phyloP scores from a whole-genome alignment of 2,888 invertebrate genomes.

The Andricus quercusramuli region DNA sequence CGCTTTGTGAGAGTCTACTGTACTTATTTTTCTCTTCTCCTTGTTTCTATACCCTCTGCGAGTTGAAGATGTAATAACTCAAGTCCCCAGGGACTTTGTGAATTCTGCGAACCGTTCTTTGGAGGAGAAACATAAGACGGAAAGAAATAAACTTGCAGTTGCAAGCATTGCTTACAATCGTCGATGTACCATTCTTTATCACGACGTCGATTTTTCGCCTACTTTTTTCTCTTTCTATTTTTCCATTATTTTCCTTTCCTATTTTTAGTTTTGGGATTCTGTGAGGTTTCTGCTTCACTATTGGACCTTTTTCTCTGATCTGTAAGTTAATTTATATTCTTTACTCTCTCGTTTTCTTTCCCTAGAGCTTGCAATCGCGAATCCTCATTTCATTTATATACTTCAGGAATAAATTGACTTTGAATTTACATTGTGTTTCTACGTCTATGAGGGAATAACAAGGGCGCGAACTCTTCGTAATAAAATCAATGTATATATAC shows the following conservation, averaged over 20 bases:
- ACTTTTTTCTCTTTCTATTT: neutral
- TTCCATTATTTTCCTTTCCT: too few relatives aligned
- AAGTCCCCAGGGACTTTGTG: conserved; percentile 15
- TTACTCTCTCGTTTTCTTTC: too few relatives aligned
- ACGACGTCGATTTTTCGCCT: conserved; percentile 19
- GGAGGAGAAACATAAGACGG: neutral
- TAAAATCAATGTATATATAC: too few relatives aligned
- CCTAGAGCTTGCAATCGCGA: too few relatives aligned
- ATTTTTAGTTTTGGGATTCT: neutral
- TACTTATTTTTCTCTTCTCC: neutral
- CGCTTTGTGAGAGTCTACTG: too few relatives aligned
- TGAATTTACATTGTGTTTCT: too few relatives aligned
- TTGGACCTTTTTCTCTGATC: neutral
- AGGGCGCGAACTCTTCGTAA: too few relatives aligned
- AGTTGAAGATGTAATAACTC: conserved; percentile 36
- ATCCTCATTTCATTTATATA: too few relatives aligned
- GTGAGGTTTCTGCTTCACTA: neutral
- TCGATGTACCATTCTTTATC: conserved; percentile 19
- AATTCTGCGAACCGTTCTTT: neutral
- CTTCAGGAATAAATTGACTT: too few relatives aligned
- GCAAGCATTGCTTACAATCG: conserved; percentile 24
- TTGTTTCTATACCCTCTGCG: conserved; percentile 1
- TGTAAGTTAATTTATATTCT: too few relatives aligned
- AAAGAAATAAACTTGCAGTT: conserved; percentile 15
- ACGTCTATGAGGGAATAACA: too few relatives aligned